phyloP scores from a whole-genome alignment of 2,797 vertebrate genomes.

The Argya squamiceps region DNA sequence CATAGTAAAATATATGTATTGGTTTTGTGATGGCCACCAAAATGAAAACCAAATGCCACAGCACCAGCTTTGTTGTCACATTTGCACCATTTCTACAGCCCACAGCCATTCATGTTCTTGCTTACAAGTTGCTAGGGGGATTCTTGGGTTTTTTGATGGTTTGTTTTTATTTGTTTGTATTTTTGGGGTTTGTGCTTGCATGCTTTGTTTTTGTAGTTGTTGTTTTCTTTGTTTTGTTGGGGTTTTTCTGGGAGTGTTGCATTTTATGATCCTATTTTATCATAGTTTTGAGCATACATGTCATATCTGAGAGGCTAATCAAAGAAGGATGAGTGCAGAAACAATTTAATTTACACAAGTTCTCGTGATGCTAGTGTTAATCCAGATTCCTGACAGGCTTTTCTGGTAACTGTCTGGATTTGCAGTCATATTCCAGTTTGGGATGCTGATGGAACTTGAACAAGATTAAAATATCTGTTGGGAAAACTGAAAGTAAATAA shows the following conservation, averaged over 20 bases:
- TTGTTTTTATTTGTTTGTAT: neutral
- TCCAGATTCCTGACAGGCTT: neutral
- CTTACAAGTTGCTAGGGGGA: neutral
- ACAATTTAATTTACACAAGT: neutral
- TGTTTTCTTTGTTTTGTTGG: neutral
- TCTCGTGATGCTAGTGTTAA: neutral
- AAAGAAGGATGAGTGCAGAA: neutral
- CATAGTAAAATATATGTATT: neutral
- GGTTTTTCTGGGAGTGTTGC: rapidly evolving
- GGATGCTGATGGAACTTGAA: neutral
- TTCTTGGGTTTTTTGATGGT: neutral
- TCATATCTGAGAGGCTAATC: neutral
- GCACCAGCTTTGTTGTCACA: neutral
- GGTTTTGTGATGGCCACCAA: neutral
- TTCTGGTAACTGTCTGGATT: neutral
- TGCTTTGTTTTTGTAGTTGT: neutral
- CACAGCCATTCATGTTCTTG: neutral
- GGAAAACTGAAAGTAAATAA: neutral
- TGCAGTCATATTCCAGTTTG: neutral
- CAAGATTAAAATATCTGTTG: neutral
- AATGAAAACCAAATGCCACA: neutral
- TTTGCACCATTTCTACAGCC: neutral
- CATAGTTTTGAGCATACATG: neutral
- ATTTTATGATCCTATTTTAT: neutral
- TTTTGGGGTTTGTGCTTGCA: neutral